Conservation (phyloP, 2,113 vertebrate species). For the Pedionomus torquatus region DNA sequence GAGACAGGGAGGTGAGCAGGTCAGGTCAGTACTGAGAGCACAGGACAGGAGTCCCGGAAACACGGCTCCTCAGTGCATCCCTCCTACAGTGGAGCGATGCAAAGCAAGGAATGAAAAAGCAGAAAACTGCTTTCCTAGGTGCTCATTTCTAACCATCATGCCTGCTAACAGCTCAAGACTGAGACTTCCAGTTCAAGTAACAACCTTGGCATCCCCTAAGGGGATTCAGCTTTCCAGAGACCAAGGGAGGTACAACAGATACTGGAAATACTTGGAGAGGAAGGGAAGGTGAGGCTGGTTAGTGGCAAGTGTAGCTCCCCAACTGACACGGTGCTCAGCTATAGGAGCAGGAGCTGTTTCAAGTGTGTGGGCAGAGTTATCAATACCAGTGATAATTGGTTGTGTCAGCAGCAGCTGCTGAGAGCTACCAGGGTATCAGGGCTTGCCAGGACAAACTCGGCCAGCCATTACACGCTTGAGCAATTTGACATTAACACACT, state of each 20-base stretch:
- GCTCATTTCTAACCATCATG: background rate
- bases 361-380: background rate
- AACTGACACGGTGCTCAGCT: background rate
- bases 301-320: background rate
- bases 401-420: constrained; percentile 60
- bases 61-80: background rate
- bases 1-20: fast-evolving
- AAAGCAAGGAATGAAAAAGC: background rate
- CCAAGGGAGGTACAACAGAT: background rate
- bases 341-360: background rate
- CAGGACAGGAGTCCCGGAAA: background rate
- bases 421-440: background rate
- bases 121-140: background rate
- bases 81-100: background rate
- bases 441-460: background rate
- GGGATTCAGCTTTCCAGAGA: background rate
- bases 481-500: background rate
- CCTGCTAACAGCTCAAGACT: background rate
- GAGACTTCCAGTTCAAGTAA: background rate
- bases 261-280: background rate
- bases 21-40: background rate
- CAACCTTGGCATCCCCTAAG: background rate
- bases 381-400: constrained; percentile 4
- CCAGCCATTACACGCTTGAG: background rate
- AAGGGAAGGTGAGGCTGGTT: background rate